A percentile compares a stretch with the other conserved stretches of the same genome.
phyloP scores from a whole-genome alignment of 2,888 invertebrate species.

The Scaptomyza polygonia region DNA sequence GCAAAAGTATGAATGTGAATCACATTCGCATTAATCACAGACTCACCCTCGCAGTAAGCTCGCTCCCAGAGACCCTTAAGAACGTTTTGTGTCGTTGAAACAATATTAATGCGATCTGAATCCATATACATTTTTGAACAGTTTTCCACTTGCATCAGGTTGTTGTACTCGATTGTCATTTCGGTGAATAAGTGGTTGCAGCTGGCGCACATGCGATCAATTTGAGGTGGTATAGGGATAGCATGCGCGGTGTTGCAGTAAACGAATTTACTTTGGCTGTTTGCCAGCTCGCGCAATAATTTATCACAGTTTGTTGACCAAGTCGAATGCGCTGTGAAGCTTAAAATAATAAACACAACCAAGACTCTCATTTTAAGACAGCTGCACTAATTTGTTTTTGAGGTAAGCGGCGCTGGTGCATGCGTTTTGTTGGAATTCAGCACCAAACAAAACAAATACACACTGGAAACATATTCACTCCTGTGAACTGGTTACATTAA shows the following conservation, averaged over 20 bases:
- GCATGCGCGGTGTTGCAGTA: slow-evolving; percentile 63
- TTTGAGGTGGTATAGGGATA: slow-evolving; percentile 40
- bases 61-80: slow-evolving; percentile 70
- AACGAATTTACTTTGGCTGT: slow-evolving; percentile 54
- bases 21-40: background rate
- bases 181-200: slow-evolving; percentile 20
- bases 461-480: background rate
- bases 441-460: background rate
- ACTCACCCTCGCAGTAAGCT: slow-evolving; percentile 74
- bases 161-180: slow-evolving; percentile 29
- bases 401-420: background rate
- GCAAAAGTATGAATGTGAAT: background rate
- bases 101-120: slow-evolving; percentile 76
- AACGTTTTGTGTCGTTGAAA: slow-evolving; percentile 60
- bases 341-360: slow-evolving; percentile 11
- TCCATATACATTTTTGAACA: slow-evolving; percentile 68
- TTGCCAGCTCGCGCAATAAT: slow-evolving; percentile 45
- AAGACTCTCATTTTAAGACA: slow-evolving; percentile 18
- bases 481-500: background rate
- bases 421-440: background rate
- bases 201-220: slow-evolving; percentile 48
- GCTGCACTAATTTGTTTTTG: background rate
- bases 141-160: slow-evolving; percentile 33
- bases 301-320: slow-evolving; percentile 25
- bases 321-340: background rate